Evolutionary conservation across 2,888 invertebrate species (phyloP), one percentile per base, ranked within the genome.

Genomic region (Galeopsomyia nigrocyanea): DNA sequence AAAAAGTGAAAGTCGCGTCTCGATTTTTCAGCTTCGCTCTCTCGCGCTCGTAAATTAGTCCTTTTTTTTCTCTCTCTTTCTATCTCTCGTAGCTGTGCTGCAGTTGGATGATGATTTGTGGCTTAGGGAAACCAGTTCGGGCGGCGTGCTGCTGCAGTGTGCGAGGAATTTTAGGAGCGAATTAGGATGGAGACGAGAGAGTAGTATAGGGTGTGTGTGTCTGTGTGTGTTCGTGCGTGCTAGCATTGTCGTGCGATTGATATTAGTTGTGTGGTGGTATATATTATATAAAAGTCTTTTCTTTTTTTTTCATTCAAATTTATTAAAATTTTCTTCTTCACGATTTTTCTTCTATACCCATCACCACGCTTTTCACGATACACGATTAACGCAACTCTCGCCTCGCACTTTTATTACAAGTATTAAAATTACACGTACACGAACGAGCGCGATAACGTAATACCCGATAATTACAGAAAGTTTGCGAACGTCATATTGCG

Each of bases 1-100:
- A 26, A 56, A 39, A 66, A 55, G 73, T 57, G 66, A 73, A 66
- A 66, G 64, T 68, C 49, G 5, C 31, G 56, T 56, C 74, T 79
- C 78, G 75, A 81, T 80, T 82, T 80, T 80, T 81, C 79, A 79
- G 78, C 79, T 80, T 82, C 79, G 77, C 68, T 39, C 13, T 26
- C 26, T 26, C 73, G 78, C 74, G 79, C 78, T 77, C 81, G 80
- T 83, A 83, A 83, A 83, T 82, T 81, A 82, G 77, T 39, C 39
- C 13, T 39, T 39, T 39, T 39, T 39, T 39, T 39, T 39, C 19
- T 55, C 46, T n/a, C 26, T 17, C 9, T 60, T 17, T 57, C 13
- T 49, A 14, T 22, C 26, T 17, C 1, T 22, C 31, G 50, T 7
- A 51, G 26, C 19, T 57, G 55, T 22, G 26, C 14, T 31, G 22